Conservation (phyloP, 2,888 invertebrate genomes). For the Cyclophora albipunctata region DNA sequence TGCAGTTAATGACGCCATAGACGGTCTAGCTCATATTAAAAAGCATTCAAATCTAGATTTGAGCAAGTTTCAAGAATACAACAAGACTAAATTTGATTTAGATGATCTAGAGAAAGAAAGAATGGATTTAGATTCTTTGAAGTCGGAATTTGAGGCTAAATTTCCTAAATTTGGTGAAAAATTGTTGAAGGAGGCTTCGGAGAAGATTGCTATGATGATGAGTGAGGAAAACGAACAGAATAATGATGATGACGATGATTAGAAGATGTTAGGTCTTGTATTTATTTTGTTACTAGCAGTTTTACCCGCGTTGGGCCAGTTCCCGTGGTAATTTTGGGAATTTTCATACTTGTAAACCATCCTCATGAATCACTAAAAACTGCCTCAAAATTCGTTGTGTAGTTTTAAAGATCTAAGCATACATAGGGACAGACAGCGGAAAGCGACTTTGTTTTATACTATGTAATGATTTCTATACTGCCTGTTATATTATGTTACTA, state of each 20-base stretch:
- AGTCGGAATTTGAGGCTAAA: constrained; percentile 43
- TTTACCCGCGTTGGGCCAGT: too few species aligned
- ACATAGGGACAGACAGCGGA: too few species aligned
- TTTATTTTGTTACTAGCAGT: too few species aligned
- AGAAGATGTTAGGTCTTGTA: constrained; percentile 4
- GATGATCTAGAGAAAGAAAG: constrained; percentile 39
- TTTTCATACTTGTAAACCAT: too few species aligned
- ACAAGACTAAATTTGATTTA: constrained; percentile 30
- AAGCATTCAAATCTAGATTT: constrained; percentile 50
- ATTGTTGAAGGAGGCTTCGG: constrained; percentile 49
- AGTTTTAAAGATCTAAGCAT: too few species aligned
- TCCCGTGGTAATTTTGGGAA: too few species aligned
- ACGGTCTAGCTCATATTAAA: constrained; percentile 54
- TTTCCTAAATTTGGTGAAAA: constrained; percentile 55
- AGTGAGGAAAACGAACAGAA: constrained; percentile 27
- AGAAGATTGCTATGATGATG: constrained; percentile 45
- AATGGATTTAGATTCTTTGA: constrained; percentile 44
- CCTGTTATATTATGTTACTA: too few species aligned
- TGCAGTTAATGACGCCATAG: constrained; percentile 56
- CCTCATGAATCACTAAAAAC: too few species aligned
- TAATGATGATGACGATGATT: constrained; percentile 26
- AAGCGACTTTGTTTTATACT: too few species aligned
- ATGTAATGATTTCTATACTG: too few species aligned
- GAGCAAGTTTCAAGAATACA: constrained; percentile 46
- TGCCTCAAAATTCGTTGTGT: too few species aligned